Evolutionary conservation across 2,113 vertebrate species (phyloP).

Genomic region (Hypomesus transpacificus): DNA sequence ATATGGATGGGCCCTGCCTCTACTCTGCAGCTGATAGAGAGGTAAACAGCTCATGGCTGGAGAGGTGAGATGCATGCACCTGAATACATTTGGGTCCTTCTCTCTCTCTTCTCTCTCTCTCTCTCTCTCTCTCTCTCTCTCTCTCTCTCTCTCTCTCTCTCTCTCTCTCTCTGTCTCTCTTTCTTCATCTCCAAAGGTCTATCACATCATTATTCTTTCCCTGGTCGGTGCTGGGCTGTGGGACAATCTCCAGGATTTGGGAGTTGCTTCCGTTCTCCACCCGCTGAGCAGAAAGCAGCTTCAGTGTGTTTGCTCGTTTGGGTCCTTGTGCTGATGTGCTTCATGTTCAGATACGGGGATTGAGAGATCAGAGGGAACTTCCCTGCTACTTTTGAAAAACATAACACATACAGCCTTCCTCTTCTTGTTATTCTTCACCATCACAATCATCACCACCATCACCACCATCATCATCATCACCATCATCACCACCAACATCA

Average conservation of each 20-base stretch:
- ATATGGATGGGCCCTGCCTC: slow-evolving; percentile 76
- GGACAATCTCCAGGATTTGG: slow-evolving; percentile 27
- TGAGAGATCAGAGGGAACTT: neutral
- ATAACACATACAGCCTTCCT: neutral
- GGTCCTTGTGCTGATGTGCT: neutral
- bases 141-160: neutral
- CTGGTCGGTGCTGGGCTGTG: too few species aligned
- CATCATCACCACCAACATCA: neutral
- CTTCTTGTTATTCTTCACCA: neutral
- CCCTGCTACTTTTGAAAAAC: neutral
- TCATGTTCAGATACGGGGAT: neutral
- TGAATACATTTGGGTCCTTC: slow-evolving; percentile 67
- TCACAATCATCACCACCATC: neutral
- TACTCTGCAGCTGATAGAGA: slow-evolving; percentile 73
- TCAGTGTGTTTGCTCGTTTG: neutral
- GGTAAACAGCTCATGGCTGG: slow-evolving; percentile 74
- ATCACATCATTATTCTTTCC: slow-evolving; percentile 62
- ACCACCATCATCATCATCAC: neutral
- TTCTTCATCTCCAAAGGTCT: slow-evolving; percentile 28
- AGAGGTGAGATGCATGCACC: slow-evolving; percentile 59
- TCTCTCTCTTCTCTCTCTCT: slow-evolving; percentile 18
- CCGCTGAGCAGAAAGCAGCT: neutral
- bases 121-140: slow-evolving; percentile 28
- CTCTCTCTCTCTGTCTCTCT: neutral
- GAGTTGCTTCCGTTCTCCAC: slow-evolving; percentile 42